Percentiles rank a stretch among this genome's conserved stretches.
Conservation (phyloP, 2,797 vertebrate genomes). For the Eulemur coronatus region DNA sequence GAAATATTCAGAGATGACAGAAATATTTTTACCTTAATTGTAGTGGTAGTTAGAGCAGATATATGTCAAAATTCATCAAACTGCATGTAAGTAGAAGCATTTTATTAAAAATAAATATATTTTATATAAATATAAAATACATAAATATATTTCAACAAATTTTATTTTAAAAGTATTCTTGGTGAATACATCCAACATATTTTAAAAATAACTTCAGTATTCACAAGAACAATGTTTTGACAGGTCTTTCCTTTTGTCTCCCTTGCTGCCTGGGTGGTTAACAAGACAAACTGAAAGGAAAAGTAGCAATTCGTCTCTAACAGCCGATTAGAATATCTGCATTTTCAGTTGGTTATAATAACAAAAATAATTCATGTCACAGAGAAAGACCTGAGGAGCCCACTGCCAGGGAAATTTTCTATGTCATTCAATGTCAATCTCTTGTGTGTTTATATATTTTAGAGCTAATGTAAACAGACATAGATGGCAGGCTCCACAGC, state of each 20-base stretch:
- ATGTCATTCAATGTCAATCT: not conserved
- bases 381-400: not conserved
- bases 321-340: not conserved
- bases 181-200: not conserved
- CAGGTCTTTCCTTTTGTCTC: not conserved
- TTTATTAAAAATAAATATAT: not conserved
- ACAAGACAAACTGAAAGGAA: not conserved
- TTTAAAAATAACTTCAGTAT: constrained; percentile 4
- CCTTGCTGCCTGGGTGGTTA: not conserved
- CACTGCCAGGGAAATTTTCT: not conserved
- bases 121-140: not conserved
- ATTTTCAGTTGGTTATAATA: not conserved
- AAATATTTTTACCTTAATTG: not conserved
- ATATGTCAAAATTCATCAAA: constrained; percentile 26
- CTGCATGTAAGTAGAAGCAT: not conserved
- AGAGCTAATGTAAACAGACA: not conserved
- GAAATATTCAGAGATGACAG: not conserved
- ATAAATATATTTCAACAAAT: not conserved
- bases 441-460: no score
- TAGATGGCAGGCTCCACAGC: not conserved
- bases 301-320: not conserved
- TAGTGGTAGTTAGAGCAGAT: not conserved
- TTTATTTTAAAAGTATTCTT: constrained; percentile 28
- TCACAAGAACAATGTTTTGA: not conserved
- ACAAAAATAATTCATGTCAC: not conserved